Evolutionary conservation across 2,113 vertebrate genomes (phyloP), one percentile per base, ranked within the genome.

Genomic region (Perognathus longimembris): DNA sequence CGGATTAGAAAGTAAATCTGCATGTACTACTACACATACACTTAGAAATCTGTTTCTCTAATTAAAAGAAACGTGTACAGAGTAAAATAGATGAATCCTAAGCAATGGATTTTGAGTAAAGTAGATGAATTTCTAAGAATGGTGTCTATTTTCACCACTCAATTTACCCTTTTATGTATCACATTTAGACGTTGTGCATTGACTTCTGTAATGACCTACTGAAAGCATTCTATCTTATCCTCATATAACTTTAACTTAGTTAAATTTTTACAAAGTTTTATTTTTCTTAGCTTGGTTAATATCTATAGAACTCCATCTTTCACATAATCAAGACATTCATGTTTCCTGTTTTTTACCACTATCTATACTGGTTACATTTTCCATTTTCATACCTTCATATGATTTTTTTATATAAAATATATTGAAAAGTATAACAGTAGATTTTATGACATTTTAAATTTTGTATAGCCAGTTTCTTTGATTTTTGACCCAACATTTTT

Each of bases 1-100:
- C 64, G 90, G 20, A 59, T 57, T 34, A 80, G 30, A 20, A 93
- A 94, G 83, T 61, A 94, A 45, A 91, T 86, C 24, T 74, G 4
- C 57, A 42, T 85, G 20, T 11, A 75, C 34, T 75, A 14, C 50
- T 79, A 85, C 90, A n/a, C 91, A 61, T 36, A 92, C 32, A 75
- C 70, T 88, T 85, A 61, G 63, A 92, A 91, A 74, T 92, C 8
- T 86, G 11, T 36, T 91, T 21, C 32, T 34, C 30, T 88, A 79
- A 92, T 88, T 77, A 50, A 80, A 85, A 81, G 9, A 85, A 87
- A 63, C 90, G 2, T 88, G 28, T 85, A 50, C 75, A 66, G 17
- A 92, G 6, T 92, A 83, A 95, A 24, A 79, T 40, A 71, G 64
- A 59, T 75, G 61, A 22, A 40, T 82, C 24, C 75, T 91, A 28